Conservation (phyloP, 1,140 invertebrate genomes). For the Papilio polytes region DNA sequence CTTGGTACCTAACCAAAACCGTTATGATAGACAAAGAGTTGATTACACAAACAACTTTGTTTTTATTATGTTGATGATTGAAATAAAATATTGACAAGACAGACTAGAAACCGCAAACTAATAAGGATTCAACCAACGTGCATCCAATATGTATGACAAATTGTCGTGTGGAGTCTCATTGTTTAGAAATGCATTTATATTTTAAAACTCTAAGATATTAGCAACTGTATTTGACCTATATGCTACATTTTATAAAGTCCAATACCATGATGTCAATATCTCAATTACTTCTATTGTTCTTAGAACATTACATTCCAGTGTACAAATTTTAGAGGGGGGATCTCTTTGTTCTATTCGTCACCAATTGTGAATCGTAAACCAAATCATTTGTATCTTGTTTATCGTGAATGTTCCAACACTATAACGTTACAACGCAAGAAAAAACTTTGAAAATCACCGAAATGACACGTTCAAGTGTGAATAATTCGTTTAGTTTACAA, state of each 20-base stretch:
- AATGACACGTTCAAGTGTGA: not conserved
- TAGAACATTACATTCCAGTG: not conserved
- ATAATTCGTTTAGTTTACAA: not conserved
- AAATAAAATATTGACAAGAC: not conserved
- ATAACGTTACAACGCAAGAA: not conserved
- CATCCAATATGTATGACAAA: not conserved
- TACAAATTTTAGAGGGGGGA: not conserved
- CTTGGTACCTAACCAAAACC: not conserved
- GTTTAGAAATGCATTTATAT: slow-evolving; percentile 1
- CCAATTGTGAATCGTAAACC: not conserved
- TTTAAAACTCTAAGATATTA: not conserved
- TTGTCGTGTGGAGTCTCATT: not conserved
- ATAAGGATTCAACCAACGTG: not conserved
- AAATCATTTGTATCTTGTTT: not conserved
- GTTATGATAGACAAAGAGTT: not conserved
- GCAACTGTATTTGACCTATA: not conserved
- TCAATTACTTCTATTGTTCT: not conserved
- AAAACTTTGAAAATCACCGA: not conserved
- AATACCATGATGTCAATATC: not conserved
- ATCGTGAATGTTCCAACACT: not conserved
- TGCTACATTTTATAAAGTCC: not conserved
- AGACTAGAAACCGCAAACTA: slow-evolving; percentile 7
- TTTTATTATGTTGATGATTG: not conserved
- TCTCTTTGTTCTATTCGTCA: slow-evolving; percentile 5
- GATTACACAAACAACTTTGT: not conserved